Evolutionary conservation across 2,113 vertebrate species (phyloP), one percentile per base, ranked within the genome.

Genomic region (Eulacestoma nigropectus): DNA sequence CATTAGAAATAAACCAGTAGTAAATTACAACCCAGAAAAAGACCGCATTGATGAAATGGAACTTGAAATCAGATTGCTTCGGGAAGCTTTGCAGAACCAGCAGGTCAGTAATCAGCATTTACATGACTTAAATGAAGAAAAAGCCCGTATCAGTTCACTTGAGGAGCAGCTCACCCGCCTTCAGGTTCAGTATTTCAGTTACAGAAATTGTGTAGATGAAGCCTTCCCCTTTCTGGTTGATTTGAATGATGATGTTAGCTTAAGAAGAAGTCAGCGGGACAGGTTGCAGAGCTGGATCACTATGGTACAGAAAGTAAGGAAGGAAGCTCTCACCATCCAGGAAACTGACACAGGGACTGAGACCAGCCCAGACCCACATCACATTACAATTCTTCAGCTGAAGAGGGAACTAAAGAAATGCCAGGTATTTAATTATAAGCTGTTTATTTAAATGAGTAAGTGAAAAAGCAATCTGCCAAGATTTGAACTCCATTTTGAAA

Each of bases 1-100:
- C 56, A 98, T 99, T 86, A 98, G 97, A 81, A 99, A 99, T 96
- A 98, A 98, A 69, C 98, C 98, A 37, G 96, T 98, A 73, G 97
- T 97, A 65, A 97, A 98, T 90, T 98, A 98, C 87, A 98, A 98
- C 87, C 98, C 98, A 0, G 70, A 97, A 33, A 97, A 98, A 93
- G 98, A 98, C 55, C 97, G 97, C 16, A 96, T 98, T 80, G 97
- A 98, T 56, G 98, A 99, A 96, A 98, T 99, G 97, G 98, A 99
- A 94, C 97, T 98, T 92, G 98, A 99, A 95, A 98, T 98, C 39
- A 98, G 97, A 85, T 97, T 98, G 37, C 97, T 99, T 64, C 97
- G 98, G 78, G 98, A 99, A 96, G 98, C 98, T 74, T 97, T 99
- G 95, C 98, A 98, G 90, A 99, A 98, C 81, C 98, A 97, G 62